Base-by-base conservation (phyloP, 1,140 invertebrate species). In the Cotesia glomerata region DNA sequence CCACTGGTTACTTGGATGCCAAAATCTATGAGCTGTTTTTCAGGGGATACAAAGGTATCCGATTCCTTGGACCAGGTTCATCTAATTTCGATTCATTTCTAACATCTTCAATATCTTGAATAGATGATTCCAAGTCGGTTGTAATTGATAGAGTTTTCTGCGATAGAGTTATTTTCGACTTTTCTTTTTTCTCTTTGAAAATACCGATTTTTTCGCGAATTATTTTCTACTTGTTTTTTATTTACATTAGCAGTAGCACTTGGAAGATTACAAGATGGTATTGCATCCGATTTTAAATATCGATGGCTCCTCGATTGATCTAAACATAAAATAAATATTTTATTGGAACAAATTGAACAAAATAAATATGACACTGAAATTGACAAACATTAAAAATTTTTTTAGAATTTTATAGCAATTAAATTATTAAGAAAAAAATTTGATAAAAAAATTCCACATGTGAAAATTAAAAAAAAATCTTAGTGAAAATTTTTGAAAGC, bases 1-100 rank as follows among this genome's bases (percentile, higher is more conserved):
- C 62, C 69, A 62, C 39, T 63, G 9, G 4, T 71, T 5, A 71
- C 34, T 52, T 71, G 69, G 5, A 62, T 35, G 32, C 39, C 36
- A 26, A 52, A 34, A 71, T 71, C 58, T 11, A 61, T 16, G 9
- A 59, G 26, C 26, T 59, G 5, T 59, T 54, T 54, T 18, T 54
- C 52, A 54, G 36, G 36, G 36, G 36, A 39, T 39, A 39, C 36
- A 39, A 39, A 39, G 36, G 36, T 39, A 39, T 39, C 36, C 36
- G 36, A 39, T 39, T 39, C 36, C 3, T 39, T 39, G 36, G 36
- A 54, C 52, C 52, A 18, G 13, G 13, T 3, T 54, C 52, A 14
- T 18, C 16, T 54, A n/a, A n/a, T 14, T 18, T 54, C 13, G 16
- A 14, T 14, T 54, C 52, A 54, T 54, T 54, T n/a, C 52, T 18